A percentile compares a stretch with the other conserved stretches of the same genome.
Evolutionary conservation across 2,113 vertebrate species (phyloP).

Genomic region (Leiothrix lutea): DNA sequence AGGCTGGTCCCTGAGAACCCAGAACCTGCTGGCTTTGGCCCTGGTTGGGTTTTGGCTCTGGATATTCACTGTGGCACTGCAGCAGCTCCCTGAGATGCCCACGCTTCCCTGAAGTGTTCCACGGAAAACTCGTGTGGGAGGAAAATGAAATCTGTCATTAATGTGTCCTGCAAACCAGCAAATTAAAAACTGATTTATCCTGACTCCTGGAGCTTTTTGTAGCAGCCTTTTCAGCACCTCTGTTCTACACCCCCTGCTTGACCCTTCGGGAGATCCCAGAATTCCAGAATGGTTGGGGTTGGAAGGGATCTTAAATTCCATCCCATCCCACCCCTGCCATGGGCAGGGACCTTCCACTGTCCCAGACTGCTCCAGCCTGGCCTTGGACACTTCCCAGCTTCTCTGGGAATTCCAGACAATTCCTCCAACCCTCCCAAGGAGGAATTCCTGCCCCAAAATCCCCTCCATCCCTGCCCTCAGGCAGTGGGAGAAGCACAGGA

Average conservation of each 20-base stretch:
- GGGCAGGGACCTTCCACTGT: not conserved
- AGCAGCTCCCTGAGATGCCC: not conserved
- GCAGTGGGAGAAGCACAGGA: no score
- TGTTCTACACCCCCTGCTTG: no score
- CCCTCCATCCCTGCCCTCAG: not conserved
- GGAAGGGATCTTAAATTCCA: not conserved
- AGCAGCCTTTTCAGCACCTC: not conserved
- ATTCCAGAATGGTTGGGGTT: not conserved
- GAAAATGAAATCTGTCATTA: not conserved
- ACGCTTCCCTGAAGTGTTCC: fast-evolving
- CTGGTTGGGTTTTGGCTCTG: not conserved
- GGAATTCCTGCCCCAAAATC: not conserved
- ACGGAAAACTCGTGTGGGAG: not conserved
- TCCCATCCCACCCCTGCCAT: not conserved
- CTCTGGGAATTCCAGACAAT: not conserved
- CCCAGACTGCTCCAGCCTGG: not conserved
- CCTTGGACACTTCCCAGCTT: not conserved
- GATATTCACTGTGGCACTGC: no score
- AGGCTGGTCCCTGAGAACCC: not conserved
- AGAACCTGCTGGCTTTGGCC: not conserved
- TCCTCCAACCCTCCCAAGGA: not conserved
- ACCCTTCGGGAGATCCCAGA: not conserved
- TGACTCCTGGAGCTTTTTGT: not conserved
- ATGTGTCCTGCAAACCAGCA: not conserved
- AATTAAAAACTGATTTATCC: not conserved